Evolutionary conservation across 2,797 vertebrate genomes (phyloP).

Genomic region (Mus spretus): DNA sequence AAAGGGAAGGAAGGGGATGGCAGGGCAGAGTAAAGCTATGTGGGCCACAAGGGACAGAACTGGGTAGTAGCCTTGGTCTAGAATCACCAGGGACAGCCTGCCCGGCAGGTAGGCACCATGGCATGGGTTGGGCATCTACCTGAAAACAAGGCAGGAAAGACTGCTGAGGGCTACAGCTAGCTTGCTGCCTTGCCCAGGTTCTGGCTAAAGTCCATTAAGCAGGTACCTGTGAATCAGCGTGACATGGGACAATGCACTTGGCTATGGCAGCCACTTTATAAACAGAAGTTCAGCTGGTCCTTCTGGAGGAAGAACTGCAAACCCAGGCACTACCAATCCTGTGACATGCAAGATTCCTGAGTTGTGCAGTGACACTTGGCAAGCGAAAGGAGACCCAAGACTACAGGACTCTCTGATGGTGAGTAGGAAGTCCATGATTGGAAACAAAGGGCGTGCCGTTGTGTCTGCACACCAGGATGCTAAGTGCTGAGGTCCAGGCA

Average conservation of each 20-base stretch:
- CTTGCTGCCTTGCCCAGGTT: background rate
- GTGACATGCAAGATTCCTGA: background rate
- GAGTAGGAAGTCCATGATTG: background rate
- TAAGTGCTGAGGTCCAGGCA: too few relatives aligned
- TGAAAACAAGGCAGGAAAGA: background rate
- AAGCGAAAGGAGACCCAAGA: background rate
- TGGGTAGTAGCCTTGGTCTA: background rate
- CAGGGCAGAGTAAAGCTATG: background rate
- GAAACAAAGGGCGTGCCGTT: background rate
- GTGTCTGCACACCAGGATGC: background rate
- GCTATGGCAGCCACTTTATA: background rate
- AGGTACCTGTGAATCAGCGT: rapidly evolving
- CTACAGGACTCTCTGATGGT: background rate
- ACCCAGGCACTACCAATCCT: background rate
- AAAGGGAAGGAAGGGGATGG: background rate
- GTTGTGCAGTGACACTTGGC: background rate
- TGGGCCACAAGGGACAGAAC: background rate
- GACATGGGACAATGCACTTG: background rate
- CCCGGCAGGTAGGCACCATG: rapidly evolving
- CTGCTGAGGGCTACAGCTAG: rapidly evolving
- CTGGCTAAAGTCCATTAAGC: background rate
- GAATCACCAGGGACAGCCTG: too few relatives aligned
- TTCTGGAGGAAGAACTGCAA: background rate
- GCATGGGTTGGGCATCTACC: too few relatives aligned
- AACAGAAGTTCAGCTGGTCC: background rate